A percentile compares a stretch with the other conserved stretches of the same genome.
These are phyloP conservation scores for Ameiurus melas DNA, from an alignment of 2,113 vertebrate genomes.

Conservation along the genomic window DNA sequence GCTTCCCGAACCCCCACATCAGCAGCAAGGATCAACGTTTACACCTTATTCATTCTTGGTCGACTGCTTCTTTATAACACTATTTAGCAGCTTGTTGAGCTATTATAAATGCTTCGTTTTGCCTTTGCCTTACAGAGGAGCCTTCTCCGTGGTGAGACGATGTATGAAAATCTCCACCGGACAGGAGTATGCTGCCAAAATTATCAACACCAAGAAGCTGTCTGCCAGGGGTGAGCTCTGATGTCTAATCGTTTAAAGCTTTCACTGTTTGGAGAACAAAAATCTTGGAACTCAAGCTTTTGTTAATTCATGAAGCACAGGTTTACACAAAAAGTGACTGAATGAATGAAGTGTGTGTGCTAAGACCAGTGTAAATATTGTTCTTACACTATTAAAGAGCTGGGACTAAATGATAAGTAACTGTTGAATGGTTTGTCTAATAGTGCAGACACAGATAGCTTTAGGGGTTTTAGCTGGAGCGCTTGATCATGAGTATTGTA, in stretches of 20 bases:
- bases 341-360: background rate
- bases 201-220: constrained; percentile 98
- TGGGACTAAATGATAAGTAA: background rate
- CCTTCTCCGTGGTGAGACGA: constrained; percentile 93
- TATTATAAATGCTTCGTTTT: constrained; percentile 34
- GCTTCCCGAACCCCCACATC: background rate
- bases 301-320: no score
- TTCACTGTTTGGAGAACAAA: background rate
- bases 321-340: background rate
- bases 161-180: constrained; percentile 95
- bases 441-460: background rate
- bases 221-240: constrained; percentile 87
- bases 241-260: background rate
- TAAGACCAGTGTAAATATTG: background rate
- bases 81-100: background rate
- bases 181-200: constrained; percentile 96
- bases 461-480: background rate
- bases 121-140: constrained; percentile 78
- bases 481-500: no score
- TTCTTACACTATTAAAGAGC: background rate
- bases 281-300: background rate
- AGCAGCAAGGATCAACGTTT: background rate
- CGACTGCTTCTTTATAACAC: background rate
- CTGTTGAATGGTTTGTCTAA: background rate
- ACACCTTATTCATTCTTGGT: background rate